Evolutionary conservation across 2,113 vertebrate genomes (phyloP).

Genomic region (Stigmatopora argus): DNA sequence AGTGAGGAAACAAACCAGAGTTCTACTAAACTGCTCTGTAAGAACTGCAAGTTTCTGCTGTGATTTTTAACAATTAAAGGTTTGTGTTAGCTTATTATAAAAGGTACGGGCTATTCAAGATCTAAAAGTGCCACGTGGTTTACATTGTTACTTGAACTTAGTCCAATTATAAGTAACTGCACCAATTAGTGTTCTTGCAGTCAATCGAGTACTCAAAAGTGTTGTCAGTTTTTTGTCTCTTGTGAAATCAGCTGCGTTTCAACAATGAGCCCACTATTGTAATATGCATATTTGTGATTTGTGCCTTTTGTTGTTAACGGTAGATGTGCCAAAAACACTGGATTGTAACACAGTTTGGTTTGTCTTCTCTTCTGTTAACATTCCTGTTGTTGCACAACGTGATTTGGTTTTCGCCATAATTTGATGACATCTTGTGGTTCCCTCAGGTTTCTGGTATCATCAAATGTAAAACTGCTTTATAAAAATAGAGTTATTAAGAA

Average conservation of each 20-base stretch:
- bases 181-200: neutral
- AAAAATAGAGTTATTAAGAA: constrained; percentile 10
- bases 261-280: constrained; percentile 16
- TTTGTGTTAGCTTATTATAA: neutral
- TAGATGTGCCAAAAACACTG: constrained; percentile 37
- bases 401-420: constrained; percentile 20
- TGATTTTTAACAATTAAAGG: neutral
- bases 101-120: neutral
- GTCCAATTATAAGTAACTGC: constrained; percentile 8
- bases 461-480: constrained; percentile 12
- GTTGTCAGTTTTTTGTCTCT: neutral
- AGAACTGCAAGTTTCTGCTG: neutral
- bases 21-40: constrained; percentile 10
- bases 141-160: neutral
- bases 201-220: neutral
- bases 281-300: constrained; percentile 41
- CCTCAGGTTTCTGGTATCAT: constrained; percentile 39
- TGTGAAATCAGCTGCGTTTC: constrained; percentile 25
- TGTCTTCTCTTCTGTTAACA: constrained; percentile 16
- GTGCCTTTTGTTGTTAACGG: constrained; percentile 44
- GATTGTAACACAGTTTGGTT: constrained; percentile 11
- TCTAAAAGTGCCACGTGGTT: neutral
- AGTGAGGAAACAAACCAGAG: constrained; percentile 8
- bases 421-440: constrained; percentile 28
- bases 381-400: constrained; percentile 28